These are phyloP conservation scores for Ruditapes philippinarum DNA, from an alignment of 1,140 invertebrate genomes.

Conservation along the genomic window DNA sequence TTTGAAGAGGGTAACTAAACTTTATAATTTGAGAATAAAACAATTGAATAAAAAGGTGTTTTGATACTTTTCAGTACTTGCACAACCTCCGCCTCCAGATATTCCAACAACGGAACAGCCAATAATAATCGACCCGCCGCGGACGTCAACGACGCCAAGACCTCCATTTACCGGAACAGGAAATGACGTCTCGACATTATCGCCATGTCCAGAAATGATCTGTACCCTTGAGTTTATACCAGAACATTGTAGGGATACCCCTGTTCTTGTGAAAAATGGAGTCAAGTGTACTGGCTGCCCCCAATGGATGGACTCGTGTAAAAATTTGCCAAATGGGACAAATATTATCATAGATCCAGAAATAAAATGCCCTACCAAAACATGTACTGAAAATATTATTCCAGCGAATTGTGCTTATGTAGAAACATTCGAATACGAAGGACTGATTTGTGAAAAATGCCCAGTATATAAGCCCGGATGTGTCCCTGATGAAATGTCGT, in stretches of 20 bases:
- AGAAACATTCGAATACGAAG: constrained; percentile 34
- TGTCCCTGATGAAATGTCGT: neutral
- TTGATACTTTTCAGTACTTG: neutral
- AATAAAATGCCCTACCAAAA: constrained; percentile 12
- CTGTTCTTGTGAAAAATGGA: constrained; percentile 11
- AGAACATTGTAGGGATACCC: neutral
- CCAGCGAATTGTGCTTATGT: constrained; percentile 13
- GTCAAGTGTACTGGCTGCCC: constrained; percentile 22
- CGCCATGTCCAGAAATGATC: constrained; percentile 13
- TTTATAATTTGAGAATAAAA: too few species aligned
- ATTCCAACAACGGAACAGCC: neutral
- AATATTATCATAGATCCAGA: neutral
- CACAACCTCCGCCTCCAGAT: neutral
- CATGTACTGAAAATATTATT: neutral
- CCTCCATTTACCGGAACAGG: neutral
- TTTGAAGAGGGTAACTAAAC: too few species aligned
- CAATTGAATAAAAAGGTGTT: neutral
- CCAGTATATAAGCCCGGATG: neutral
- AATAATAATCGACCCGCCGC: neutral
- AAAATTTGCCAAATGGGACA: neutral
- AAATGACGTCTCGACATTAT: constrained; percentile 6
- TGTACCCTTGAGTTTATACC: constrained; percentile 55
- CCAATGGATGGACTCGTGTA: constrained; percentile 36
- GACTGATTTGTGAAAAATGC: constrained; percentile 41
- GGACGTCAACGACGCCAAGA: neutral